Evolutionary conservation across 1,140 invertebrate species (phyloP).

Genomic region (Rhopalosiphum padi): DNA sequence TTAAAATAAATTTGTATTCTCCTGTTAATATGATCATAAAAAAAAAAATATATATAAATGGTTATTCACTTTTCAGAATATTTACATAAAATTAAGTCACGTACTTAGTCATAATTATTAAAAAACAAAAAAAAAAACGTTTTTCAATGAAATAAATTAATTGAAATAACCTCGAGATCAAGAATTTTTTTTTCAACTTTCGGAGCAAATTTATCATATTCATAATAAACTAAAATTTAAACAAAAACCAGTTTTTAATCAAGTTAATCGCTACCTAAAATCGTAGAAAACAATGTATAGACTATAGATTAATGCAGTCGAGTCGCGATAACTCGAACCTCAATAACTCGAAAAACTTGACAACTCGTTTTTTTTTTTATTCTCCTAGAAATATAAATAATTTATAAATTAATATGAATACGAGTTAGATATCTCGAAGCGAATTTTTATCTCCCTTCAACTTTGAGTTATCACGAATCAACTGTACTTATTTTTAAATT

Average conservation of each 20-base stretch:
- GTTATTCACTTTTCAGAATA: neutral
- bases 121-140: neutral
- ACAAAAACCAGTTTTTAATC: neutral
- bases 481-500: neutral
- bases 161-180: neutral
- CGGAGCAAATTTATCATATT: neutral
- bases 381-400: too few species aligned
- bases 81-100: neutral
- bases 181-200: neutral
- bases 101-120: neutral
- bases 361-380: too few species aligned
- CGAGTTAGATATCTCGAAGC: too few species aligned
- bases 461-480: too few species aligned
- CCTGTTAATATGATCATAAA: neutral
- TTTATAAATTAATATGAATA: too few species aligned
- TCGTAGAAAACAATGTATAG: neutral
- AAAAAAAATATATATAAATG: neutral
- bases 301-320: neutral
- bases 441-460: too few species aligned
- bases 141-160: neutral
- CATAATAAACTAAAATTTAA: neutral
- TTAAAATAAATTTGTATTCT: neutral
- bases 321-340: too few species aligned
- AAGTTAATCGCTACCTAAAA: neutral
- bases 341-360: too few species aligned